Base-by-base conservation (phyloP, 2,797 vertebrate species). In the Bucorvus abyssinicus region DNA sequence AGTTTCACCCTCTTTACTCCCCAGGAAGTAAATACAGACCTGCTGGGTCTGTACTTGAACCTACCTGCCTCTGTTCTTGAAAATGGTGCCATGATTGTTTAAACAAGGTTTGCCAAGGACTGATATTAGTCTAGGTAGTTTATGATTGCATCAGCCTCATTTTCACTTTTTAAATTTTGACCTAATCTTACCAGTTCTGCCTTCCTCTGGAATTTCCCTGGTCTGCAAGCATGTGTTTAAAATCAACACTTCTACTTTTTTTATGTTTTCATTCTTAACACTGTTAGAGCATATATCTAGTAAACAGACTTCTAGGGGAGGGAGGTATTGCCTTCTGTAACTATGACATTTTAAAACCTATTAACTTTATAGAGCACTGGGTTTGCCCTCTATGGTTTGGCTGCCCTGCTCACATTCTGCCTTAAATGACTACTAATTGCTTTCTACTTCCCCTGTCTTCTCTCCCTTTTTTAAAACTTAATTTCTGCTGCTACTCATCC, bases 161-260 rank as follows among this genome's bases (percentile, higher is more conserved):
- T 95, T 82, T 80, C 20, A 44, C 27, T 61, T 65, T 53, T 85
- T 16, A 6, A 60, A 55, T 83, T 70, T 83, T 42, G n/a, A 52
- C 19, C 17, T 36, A 40, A 36, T 30, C 38, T 84, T 42, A 47
- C 29, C 14, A 60, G 14, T 75, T 88, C 65, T 78, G 45, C 34
- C 29, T 92, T 92, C 38, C 36, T 84, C 73, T 75, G 73, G 80
- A 91, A 92, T 53, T 90, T 84, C 86, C 88, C 83, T 64, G 15
- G 6, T 69, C 63, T 90, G 38, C 8, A 36, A 84, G 42, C n/a
- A 30, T 40, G 22, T 30, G 15, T 84, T 86, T 57, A 68, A 88
- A 96, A 81, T 22, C 0, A 60, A 38, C 30, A 64, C 73, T 88
- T 94, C 88, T 45, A 13, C 49, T 84, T 81, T 84, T 69, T 50